Conservation (phyloP, 92 coral and sea anemone genomes). For the Metridium senile region DNA sequence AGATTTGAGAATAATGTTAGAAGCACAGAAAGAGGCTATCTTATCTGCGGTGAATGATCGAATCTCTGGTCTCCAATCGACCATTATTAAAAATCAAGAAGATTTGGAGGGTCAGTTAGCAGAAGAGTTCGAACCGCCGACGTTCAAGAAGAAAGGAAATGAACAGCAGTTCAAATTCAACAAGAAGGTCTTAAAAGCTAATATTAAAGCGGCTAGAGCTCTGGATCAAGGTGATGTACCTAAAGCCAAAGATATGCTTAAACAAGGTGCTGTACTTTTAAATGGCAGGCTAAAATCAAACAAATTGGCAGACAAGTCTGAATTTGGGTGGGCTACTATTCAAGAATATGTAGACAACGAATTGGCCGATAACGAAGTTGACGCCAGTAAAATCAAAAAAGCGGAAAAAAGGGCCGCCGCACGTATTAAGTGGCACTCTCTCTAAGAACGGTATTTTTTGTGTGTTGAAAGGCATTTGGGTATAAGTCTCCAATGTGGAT, state of each 20-base stretch:
- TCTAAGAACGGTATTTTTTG: too few species aligned
- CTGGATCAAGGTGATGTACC: too few species aligned
- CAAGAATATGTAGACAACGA: constrained; percentile 33
- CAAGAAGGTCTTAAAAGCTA: constrained; percentile 29
- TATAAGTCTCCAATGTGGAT: too few species aligned
- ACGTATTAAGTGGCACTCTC: too few species aligned
- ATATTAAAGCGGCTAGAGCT: constrained; percentile 29
- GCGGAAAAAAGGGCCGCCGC: neutral
- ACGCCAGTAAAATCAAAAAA: constrained; percentile 27
- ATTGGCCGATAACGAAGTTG: constrained; percentile 46
- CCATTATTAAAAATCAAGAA: constrained; percentile 15
- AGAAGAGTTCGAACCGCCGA: too few species aligned
- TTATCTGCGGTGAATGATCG: constrained; percentile 33
- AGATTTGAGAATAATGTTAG: neutral
- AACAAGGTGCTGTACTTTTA: constrained; percentile 14
- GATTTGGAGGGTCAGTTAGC: constrained; percentile 32
- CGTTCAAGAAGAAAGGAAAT: constrained; percentile 46
- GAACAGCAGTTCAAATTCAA: constrained; percentile 44
- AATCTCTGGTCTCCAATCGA: constrained; percentile 21
- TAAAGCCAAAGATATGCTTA: too few species aligned
- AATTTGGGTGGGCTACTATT: constrained; percentile 31
- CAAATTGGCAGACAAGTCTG: too few species aligned
- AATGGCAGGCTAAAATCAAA: constrained; percentile 16
- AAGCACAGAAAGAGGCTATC: too few species aligned
- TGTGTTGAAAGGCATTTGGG: too few species aligned